Base-by-base conservation (phyloP, 2,888 invertebrate genomes). In the Ctenicera cuprea region DNA sequence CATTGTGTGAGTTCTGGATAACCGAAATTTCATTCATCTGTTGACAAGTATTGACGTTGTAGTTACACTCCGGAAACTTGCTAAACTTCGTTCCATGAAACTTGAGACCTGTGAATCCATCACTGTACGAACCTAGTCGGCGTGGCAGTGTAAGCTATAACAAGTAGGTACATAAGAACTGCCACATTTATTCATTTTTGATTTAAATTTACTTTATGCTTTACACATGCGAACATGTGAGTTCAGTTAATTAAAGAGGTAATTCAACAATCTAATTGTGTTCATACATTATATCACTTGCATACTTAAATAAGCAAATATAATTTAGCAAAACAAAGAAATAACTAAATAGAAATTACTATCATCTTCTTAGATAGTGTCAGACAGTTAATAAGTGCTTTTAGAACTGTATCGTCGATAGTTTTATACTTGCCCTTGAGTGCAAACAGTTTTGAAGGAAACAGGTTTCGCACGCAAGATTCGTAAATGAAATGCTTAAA, bases 21-120 rank as follows among this genome's bases (percentile, higher is more conserved):
- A 93, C 93, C 82, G 93, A 93, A 88, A 94, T 94, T 88, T 94
- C 94, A 89, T 93, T 94, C 87, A 94, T 89, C 94, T 94, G 91
- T 80, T 88, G 74, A 67, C 70, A 74, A 74, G 64, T 41, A 71
- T 74, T 65, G 43, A 62, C 18, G 74, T 87, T 75, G 78, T 45
- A 74, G 66, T 74, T 71, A 71, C 38, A 62, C 18, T 57, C 22
- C 18, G 73, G 69, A 61, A 66, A 77, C 50, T 71, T 71, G 64
- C 48, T 43, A 54, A 67, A 65, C 59, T 66, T 74, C 61, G 66
- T 62, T 74, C 66, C 74, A 66, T 70, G 66, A 41, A 74, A 71
- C 74, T 74, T 74, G 70, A 74, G 74, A 74, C 74, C 74, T 74
- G 70, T 30, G 62, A 52, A 37, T 52, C 66, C 70, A 38, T 74